Conservation (phyloP, 2,888 invertebrate genomes). For the Drosophila falleni region DNA sequence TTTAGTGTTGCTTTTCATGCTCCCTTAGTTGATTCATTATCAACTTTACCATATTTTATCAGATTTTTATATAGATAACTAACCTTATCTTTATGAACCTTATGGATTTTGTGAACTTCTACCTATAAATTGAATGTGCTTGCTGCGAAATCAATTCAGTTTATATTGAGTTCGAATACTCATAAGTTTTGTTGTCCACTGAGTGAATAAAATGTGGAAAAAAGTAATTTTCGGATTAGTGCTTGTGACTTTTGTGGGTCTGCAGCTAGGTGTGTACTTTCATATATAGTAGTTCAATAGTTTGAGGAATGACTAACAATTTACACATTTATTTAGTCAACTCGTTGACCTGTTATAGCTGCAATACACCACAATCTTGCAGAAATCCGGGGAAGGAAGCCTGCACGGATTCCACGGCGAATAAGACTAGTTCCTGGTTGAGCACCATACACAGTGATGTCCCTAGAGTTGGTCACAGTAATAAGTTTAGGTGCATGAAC, state of each 20-base stretch:
- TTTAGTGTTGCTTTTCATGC: neutral
- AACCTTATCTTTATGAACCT: neutral
- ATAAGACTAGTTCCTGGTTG: conserved; percentile 33
- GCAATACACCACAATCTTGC: conserved; percentile 28
- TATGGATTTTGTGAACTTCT: neutral
- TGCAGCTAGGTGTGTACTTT: conserved; percentile 53
- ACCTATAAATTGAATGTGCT: neutral
- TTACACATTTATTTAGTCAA: conserved; percentile 18
- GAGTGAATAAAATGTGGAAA: conserved; percentile 57
- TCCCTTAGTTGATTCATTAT: neutral
- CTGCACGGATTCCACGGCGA: conserved; percentile 48
- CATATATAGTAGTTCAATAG: neutral
- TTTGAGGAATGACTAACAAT: neutral
- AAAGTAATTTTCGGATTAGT: conserved; percentile 46
- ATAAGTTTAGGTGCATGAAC: conserved; percentile 37
- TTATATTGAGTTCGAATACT: neutral
- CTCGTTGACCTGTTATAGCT: conserved; percentile 49
- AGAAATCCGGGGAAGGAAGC: conserved; percentile 5
- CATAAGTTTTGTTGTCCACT: neutral
- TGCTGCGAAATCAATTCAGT: neutral
- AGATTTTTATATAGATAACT: neutral
- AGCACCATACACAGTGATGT: conserved; percentile 31
- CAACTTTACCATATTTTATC: neutral
- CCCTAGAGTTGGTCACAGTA: neutral
- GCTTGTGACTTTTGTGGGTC: conserved; percentile 46